Percentiles rank a stretch among this genome's conserved stretches.
Conservation (phyloP, 2,888 invertebrate species). For the Falcaria lacertinaria region DNA sequence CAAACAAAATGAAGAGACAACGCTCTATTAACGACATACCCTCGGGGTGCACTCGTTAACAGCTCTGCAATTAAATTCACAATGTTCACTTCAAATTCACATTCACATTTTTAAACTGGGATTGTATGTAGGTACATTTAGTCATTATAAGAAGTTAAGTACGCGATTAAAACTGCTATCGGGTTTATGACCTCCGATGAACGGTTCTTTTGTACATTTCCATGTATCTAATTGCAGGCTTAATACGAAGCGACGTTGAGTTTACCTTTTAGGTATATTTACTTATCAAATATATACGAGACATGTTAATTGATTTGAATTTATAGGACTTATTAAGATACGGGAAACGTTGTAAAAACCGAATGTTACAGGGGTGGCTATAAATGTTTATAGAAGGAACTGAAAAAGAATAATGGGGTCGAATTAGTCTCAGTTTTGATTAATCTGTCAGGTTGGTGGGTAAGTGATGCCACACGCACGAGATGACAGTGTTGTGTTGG, state of each 20-base stretch:
- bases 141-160: slow-evolving; percentile 23
- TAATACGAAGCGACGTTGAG: slow-evolving; percentile 16
- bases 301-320: slow-evolving; percentile 17
- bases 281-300: slow-evolving; percentile 20
- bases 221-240: slow-evolving; percentile 25
- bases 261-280: slow-evolving; percentile 11
- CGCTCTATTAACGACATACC: slow-evolving; percentile 75
- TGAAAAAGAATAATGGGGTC: slow-evolving; percentile 47
- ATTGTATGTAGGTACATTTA: slow-evolving; percentile 21
- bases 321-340: slow-evolving; percentile 10
- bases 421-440: slow-evolving; percentile 56
- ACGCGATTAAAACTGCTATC: slow-evolving; percentile 31
- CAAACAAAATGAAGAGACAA: slow-evolving; percentile 75
- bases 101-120: slow-evolving; percentile 22
- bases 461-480: slow-evolving; percentile 44
- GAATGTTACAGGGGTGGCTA: slow-evolving; percentile 4
- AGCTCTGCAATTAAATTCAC: slow-evolving; percentile 59
- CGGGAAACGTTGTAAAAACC: slow-evolving; percentile 5
- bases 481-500: slow-evolving; percentile 45
- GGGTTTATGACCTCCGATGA: slow-evolving; percentile 28
- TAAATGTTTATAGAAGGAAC: slow-evolving; percentile 16
- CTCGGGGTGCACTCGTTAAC: slow-evolving; percentile 57
- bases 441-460: slow-evolving; percentile 45
- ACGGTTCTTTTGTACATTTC: slow-evolving; percentile 20
- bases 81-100: slow-evolving; percentile 35